A percentile compares a stretch with the other conserved stretches of the same genome.
These are phyloP conservation scores for Aphrophora alni DNA, from an alignment of 2,888 invertebrate species.

Conservation along the genomic window DNA sequence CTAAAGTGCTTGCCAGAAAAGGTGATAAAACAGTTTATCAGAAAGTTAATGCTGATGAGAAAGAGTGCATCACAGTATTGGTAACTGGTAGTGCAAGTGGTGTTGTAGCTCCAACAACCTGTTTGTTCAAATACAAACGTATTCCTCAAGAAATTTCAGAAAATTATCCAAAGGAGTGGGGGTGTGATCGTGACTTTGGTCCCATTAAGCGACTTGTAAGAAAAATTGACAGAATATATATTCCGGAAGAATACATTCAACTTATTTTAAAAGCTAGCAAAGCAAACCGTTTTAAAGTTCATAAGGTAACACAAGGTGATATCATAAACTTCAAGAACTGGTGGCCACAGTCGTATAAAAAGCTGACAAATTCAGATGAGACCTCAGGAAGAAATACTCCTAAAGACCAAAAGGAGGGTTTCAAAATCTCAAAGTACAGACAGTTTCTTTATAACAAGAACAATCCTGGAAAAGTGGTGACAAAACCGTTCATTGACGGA, in stretches of 20 bases:
- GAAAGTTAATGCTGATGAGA: too few relatives aligned
- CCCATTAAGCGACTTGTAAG: background rate
- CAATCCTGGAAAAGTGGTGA: background rate
- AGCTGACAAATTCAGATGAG: constrained; percentile 2
- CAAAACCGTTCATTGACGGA: background rate
- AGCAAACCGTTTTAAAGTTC: background rate
- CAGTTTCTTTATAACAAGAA: constrained; percentile 13
- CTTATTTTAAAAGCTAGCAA: background rate
- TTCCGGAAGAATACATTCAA: background rate
- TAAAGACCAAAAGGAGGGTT: background rate
- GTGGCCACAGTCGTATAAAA: background rate
- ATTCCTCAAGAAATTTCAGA: too few relatives aligned
- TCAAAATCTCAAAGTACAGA: constrained; percentile 10
- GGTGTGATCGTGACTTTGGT: too few relatives aligned
- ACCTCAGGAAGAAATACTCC: constrained; percentile 16
- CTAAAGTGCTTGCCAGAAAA: too few relatives aligned
- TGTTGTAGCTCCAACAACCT: too few relatives aligned
- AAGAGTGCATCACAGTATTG: too few relatives aligned
- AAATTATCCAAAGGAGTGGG: too few relatives aligned
- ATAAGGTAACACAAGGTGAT: background rate
- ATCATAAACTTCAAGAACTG: constrained; percentile 9
- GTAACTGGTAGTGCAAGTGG: too few relatives aligned
- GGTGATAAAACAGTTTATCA: too few relatives aligned
- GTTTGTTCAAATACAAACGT: too few relatives aligned
- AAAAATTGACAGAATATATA: constrained; percentile 15